Conservation (phyloP, 2,113 vertebrate species). For the Oryzias javanicus region DNA sequence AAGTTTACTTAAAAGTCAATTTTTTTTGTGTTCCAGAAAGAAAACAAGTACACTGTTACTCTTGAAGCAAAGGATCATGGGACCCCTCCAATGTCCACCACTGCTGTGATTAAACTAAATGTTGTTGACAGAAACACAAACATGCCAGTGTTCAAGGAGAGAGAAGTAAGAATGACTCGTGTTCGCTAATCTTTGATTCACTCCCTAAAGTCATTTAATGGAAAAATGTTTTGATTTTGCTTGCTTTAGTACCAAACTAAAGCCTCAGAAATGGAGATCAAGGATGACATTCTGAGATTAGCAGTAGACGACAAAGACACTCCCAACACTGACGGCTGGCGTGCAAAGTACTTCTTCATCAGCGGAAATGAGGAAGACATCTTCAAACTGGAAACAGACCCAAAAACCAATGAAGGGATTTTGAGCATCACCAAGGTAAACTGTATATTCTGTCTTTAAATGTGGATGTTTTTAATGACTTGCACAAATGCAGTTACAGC, state of each 20-base stretch:
- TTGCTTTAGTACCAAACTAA: constrained; percentile 54
- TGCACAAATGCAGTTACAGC: too few relatives aligned
- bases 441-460: neutral
- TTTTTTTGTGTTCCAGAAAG: constrained; percentile 55
- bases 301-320: constrained; percentile 75
- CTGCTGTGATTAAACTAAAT: constrained; percentile 50
- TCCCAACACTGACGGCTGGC: constrained; percentile 73
- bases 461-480: neutral
- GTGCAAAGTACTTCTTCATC: constrained; percentile 68
- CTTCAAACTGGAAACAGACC: constrained; percentile 78
- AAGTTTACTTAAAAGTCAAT: too few relatives aligned
- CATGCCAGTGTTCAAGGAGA: constrained; percentile 64
- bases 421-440: constrained; percentile 81
- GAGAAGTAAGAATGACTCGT: constrained; percentile 5
- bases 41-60: constrained; percentile 56
- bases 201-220: neutral
- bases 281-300: constrained; percentile 60
- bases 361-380: constrained; percentile 71
- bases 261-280: constrained; percentile 42
- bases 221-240: too few relatives aligned
- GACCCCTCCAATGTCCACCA: constrained; percentile 58
- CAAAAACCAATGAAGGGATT: constrained; percentile 80
- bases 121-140: constrained; percentile 77
- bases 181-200: neutral
- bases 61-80: constrained; percentile 72